phyloP scores from a whole-genome alignment of 2,888 invertebrate species.

The Incurvaria masculella region DNA sequence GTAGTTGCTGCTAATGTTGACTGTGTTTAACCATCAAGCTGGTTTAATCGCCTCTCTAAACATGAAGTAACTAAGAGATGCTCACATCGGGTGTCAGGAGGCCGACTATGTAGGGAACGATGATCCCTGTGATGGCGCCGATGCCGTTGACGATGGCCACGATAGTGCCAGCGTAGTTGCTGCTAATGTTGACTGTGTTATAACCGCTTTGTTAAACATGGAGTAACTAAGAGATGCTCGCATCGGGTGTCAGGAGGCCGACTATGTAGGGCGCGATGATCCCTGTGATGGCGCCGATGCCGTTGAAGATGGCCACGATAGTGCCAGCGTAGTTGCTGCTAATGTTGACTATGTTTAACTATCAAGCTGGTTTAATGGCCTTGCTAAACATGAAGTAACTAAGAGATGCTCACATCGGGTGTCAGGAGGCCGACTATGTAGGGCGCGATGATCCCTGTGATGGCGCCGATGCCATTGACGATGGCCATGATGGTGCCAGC shows the following conservation, averaged over 20 bases:
- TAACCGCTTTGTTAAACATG: too few relatives aligned
- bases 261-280: conserved; percentile 67
- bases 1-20: conserved; percentile 65
- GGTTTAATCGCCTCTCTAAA: too few relatives aligned
- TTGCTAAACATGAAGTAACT: too few relatives aligned
- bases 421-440: conserved; percentile 64
- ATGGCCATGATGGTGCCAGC: conserved; percentile 67
- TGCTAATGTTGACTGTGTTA: too few relatives aligned
- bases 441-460: conserved; percentile 68
- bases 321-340: conserved; percentile 66
- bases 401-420: conserved; percentile 53
- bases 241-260: conserved; percentile 62
- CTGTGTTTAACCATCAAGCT: too few relatives aligned
- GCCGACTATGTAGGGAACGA: conserved; percentile 66
- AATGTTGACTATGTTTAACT: conserved; percentile 64
- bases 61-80: conserved; percentile 21
- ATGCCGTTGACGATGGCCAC: conserved; percentile 71
- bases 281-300: conserved; percentile 69
- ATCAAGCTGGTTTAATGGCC: too few relatives aligned
- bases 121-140: conserved; percentile 68
- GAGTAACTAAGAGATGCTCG: conserved; percentile 35
- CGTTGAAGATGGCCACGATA: conserved; percentile 67
- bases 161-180: conserved; percentile 64
- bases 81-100: conserved; percentile 63
- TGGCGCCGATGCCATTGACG: conserved; percentile 68